A percentile compares a stretch with the other conserved stretches of the same genome.
Evolutionary conservation across 2,113 vertebrate genomes (phyloP).

Genomic region (Pogona vitticeps): DNA sequence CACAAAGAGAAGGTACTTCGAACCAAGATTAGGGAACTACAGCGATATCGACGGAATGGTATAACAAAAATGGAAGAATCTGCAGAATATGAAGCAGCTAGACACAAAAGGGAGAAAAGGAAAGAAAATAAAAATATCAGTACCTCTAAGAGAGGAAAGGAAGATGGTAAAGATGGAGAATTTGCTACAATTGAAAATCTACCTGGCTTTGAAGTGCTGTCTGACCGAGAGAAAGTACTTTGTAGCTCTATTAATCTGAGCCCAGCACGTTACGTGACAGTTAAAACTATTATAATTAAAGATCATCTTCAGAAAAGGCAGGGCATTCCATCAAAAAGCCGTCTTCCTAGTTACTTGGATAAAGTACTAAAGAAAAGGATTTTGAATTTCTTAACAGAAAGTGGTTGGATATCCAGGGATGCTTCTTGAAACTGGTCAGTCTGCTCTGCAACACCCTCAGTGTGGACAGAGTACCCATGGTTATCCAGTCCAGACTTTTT

Average conservation of each 20-base stretch:
- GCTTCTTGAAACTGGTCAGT: conserved; percentile 78
- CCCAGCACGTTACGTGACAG: conserved; percentile 93
- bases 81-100: conserved; percentile 90
- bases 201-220: conserved; percentile 92
- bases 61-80: conserved; percentile 94
- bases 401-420: conserved; percentile 96
- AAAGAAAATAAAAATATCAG: conserved; percentile 90
- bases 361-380: conserved; percentile 97
- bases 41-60: conserved; percentile 93
- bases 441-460: conserved; percentile 1
- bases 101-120: conserved; percentile 94
- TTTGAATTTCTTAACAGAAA: conserved; percentile 94
- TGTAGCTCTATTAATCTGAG: conserved; percentile 92
- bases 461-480: not conserved
- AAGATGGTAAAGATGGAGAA: conserved; percentile 90
- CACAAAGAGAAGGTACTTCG: conserved; percentile 92
- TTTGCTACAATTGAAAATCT: conserved; percentile 93
- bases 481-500: conserved; percentile 30
- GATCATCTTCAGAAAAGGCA: conserved; percentile 97
- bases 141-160: conserved; percentile 84
- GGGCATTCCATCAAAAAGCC: conserved; percentile 94
- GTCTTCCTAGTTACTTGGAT: conserved; percentile 94
- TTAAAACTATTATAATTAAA: conserved; percentile 97
- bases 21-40: conserved; percentile 93
- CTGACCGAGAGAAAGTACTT: conserved; percentile 93